These are phyloP conservation scores for Cairina moschata DNA, from an alignment of 2,113 vertebrate genomes.

Conservation along the genomic window DNA sequence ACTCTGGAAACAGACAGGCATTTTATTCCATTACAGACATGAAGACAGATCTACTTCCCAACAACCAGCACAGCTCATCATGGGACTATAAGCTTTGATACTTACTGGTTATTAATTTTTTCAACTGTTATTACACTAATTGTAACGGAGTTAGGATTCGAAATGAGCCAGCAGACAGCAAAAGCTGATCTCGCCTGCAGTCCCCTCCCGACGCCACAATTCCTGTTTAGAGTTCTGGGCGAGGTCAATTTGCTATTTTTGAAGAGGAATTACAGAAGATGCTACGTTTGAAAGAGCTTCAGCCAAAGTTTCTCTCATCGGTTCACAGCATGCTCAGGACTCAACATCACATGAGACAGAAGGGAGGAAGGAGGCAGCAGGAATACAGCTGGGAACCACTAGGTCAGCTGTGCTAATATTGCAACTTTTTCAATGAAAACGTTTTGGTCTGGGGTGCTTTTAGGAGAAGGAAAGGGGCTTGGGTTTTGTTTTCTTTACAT, in stretches of 20 bases:
- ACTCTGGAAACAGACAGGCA: rapidly evolving
- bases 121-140: neutral
- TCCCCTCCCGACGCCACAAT: neutral
- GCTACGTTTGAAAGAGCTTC: neutral
- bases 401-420: neutral
- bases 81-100: too few species aligned
- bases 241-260: neutral
- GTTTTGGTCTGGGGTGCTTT: neutral
- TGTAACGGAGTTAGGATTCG: neutral
- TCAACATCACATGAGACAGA: neutral
- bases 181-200: rapidly evolving
- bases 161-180: neutral
- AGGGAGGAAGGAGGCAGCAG: neutral
- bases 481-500: neutral
- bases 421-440: neutral
- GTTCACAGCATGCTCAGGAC: neutral
- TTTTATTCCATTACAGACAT: neutral
- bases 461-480: neutral
- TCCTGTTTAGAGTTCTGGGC: neutral
- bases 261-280: neutral
- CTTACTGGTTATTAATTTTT: neutral
- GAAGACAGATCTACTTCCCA: neutral
- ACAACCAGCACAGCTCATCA: neutral
- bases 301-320: neutral
- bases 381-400: neutral